Percentiles rank a stretch among this genome's conserved stretches.
These are phyloP conservation scores for Brachionus angularis DNA, from an alignment of 1,140 invertebrate species.

Conservation along the genomic window DNA sequence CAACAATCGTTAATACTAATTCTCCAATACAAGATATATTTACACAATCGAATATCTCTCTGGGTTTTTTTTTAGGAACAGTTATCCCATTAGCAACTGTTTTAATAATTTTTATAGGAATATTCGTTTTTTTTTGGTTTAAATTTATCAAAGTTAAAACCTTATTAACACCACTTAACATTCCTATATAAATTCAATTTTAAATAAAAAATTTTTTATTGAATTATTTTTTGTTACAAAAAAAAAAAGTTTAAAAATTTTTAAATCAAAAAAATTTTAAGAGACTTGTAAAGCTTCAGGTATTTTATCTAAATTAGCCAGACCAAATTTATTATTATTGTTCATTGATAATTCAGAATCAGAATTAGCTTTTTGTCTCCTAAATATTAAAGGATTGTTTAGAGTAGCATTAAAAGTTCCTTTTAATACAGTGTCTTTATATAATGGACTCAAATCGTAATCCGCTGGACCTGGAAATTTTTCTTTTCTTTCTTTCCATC, in stretches of 20 bases:
- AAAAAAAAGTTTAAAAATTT: background rate
- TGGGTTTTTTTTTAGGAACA: too few relatives aligned
- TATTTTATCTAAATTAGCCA: conserved; percentile 15
- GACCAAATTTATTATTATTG: conserved; percentile 31
- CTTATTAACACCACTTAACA: too few relatives aligned
- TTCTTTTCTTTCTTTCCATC: conserved; percentile 2
- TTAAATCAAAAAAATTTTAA: background rate
- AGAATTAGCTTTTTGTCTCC: conserved; percentile 7
- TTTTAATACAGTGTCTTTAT: conserved; percentile 55
- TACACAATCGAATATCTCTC: too few relatives aligned
- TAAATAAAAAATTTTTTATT: too few relatives aligned
- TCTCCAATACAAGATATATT: too few relatives aligned
- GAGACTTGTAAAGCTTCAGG: conserved; percentile 4
- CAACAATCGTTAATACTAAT: too few relatives aligned
- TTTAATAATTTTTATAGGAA: too few relatives aligned
- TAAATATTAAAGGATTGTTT: conserved; percentile 51
- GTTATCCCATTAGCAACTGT: too few relatives aligned
- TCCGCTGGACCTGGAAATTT: conserved; percentile 27
- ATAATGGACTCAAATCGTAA: conserved; percentile 50
- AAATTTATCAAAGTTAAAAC: too few relatives aligned
- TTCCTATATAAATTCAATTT: too few relatives aligned
- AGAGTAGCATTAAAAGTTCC: conserved; percentile 58
- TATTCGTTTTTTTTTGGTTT: too few relatives aligned
- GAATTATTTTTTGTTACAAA: background rate
- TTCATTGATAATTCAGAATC: conserved; percentile 23